A percentile compares a stretch with the other conserved stretches of the same genome.
phyloP scores from a whole-genome alignment of 1,140 invertebrate species.

The Ceratina calcarata region DNA sequence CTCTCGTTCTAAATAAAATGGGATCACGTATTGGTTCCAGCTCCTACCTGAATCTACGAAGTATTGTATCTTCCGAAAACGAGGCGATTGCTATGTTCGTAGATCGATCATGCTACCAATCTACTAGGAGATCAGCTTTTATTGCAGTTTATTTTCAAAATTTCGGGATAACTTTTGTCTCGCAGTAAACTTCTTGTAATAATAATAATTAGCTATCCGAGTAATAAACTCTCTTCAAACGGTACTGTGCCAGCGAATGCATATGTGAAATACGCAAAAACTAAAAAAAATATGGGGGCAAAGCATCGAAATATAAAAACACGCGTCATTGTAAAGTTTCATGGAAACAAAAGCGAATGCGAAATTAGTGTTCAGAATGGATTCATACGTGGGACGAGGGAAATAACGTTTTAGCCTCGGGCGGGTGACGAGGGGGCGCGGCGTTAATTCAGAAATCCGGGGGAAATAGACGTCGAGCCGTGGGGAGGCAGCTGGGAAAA shows the following conservation, averaged over 20 bases:
- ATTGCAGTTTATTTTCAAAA: no score
- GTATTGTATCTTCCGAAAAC: no score
- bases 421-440: background rate
- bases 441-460: conserved; percentile 44
- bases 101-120: no score
- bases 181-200: no score
- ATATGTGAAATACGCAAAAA: background rate
- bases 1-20: conserved; percentile 27
- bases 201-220: no score
- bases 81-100: no score
- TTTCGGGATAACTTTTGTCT: no score
- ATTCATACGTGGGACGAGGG: conserved; percentile 9
- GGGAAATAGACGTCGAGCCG: conserved; percentile 11
- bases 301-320: background rate
- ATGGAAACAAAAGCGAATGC: background rate
- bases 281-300: background rate
- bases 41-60: background rate
- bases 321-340: conserved; percentile 5
- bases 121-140: no score
- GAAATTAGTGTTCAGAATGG: conserved; percentile 31
- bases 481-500: conserved; percentile 29
- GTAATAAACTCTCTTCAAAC: no score
- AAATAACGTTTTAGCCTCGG: conserved; percentile 17
- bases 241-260: no score
- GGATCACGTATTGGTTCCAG: conserved; percentile 32